Base-by-base conservation (phyloP, 2,888 invertebrate species). In the Rhagophthalmus giganteus region DNA sequence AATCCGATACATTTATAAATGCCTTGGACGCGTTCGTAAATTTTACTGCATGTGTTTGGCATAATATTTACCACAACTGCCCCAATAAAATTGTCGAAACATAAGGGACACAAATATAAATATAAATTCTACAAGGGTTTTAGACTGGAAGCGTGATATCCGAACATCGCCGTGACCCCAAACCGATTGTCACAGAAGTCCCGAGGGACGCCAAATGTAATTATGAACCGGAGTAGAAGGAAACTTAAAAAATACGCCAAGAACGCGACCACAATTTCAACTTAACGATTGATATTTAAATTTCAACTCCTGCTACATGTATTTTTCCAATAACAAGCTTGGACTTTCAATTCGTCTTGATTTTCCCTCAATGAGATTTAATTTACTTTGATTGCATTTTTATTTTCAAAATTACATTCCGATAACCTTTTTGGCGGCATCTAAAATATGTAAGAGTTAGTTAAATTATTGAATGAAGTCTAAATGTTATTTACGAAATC, bases 201-300 rank as follows among this genome's bases (percentile, higher is more conserved):
- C 42, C 48, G n/a, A 28, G 53, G 53, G 53, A 37, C 20, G 24
- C 44, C 44, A 54, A 54, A 54, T 39, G 47, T 48, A 54, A 54
- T 54, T 54, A 54, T 48, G 48, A 54, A 35, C 14, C 37, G 38
- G 27, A 34, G 28, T 30, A 31, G 39, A 37, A 41, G 34, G 20
- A 48, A 46, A 41, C 41, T 41, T 44, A 42, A 53, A 51, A 48
- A 54, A 54, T 53, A 42, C 53, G 42, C 30, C 41, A 42, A 20
- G 53, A 38, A 48, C 48, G 48, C 37, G 42, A 48, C 42, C 48
- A 33, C 38, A 42, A 48, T 54, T 39, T 38, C 34, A 48, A 48
- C 33, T 38, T 34, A 38, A 34, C 48, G 48, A 52, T 54, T 48
- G 53, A 54, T 54, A 54, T 54, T 54, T 48, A 54, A 48, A 54